Evolutionary conservation across 1,140 invertebrate genomes (phyloP).

Genomic region (Drosophila asahinai): DNA sequence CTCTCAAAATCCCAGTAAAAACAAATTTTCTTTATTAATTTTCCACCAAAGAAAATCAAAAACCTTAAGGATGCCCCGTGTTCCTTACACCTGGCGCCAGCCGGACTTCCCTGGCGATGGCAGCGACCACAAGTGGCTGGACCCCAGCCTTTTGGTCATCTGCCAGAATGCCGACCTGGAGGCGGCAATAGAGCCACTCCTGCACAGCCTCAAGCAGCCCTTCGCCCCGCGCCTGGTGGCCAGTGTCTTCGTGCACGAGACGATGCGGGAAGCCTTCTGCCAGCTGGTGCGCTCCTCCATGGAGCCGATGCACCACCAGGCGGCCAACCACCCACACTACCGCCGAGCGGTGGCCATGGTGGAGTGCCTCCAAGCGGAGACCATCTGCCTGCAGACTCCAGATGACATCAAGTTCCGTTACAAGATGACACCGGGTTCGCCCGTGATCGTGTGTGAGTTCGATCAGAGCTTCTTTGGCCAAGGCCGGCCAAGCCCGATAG

Average conservation of each 20-base stretch:
- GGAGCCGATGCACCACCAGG: constrained; percentile 45
- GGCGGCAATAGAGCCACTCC: constrained; percentile 30
- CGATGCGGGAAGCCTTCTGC: constrained; percentile 41
- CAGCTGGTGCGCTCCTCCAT: constrained; percentile 32
- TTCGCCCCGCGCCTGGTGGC: constrained; percentile 33
- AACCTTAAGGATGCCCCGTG: constrained; percentile 10
- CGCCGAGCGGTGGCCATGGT: constrained; percentile 17
- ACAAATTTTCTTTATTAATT: neutral
- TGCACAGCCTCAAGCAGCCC: constrained; percentile 40
- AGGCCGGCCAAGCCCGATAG: constrained; percentile 44
- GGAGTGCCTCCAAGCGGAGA: constrained; percentile 50
- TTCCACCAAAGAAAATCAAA: neutral
- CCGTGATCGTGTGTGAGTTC: constrained; percentile 56
- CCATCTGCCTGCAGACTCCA: constrained; percentile 20
- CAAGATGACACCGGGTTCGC: constrained; percentile 48
- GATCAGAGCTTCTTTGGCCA: constrained; percentile 56
- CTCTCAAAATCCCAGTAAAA: neutral
- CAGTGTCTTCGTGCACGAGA: constrained; percentile 60
- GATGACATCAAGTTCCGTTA: constrained; percentile 45
- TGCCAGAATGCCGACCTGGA: constrained; percentile 39
- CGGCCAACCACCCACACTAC: constrained; percentile 30
- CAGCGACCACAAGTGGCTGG: constrained; percentile 53
- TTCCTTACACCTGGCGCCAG: constrained; percentile 55
- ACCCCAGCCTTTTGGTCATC: constrained; percentile 53
- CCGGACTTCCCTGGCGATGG: constrained; percentile 51